phyloP scores from a whole-genome alignment of 2,797 vertebrate species.

The Cuculus canorus region DNA sequence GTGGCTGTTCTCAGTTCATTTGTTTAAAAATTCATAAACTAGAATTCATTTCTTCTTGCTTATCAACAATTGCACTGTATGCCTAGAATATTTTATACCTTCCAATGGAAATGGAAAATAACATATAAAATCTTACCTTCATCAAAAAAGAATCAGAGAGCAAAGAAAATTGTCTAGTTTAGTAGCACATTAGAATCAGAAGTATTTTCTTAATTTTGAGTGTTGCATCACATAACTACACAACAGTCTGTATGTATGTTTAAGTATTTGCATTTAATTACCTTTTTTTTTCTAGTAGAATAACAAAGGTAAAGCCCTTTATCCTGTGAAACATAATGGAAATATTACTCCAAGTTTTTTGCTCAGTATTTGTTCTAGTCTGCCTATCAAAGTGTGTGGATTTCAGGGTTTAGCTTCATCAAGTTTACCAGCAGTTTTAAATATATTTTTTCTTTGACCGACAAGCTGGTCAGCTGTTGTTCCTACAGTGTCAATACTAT shows the following conservation, averaged over 20 bases:
- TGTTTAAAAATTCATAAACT: constrained; percentile 43
- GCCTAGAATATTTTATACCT: not conserved
- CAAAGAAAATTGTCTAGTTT: not conserved
- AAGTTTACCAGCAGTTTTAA: not conserved
- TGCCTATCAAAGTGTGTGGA: not conserved
- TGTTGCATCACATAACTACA: not conserved
- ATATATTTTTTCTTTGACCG: not conserved
- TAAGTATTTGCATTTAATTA: not conserved
- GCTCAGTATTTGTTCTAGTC: not conserved
- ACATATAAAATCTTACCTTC: rapidly evolving
- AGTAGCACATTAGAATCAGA: not conserved
- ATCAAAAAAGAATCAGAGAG: not conserved
- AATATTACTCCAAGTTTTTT: not conserved
- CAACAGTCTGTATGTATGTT: rapidly evolving
- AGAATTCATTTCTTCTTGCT: not conserved
- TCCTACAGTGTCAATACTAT: not conserved
- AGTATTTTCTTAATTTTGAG: not conserved
- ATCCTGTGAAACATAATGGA: not conserved
- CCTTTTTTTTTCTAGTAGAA: not conserved
- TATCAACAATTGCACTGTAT: not conserved
- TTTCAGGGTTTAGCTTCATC: not conserved
- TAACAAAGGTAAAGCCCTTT: not conserved
- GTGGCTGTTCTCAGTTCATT: not conserved
- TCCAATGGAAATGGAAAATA: not conserved
- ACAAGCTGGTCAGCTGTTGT: not conserved